A percentile compares a stretch with the other conserved stretches of the same genome.
Evolutionary conservation across 2,113 vertebrate genomes (phyloP).

Genomic region (Guaruba guarouba): DNA sequence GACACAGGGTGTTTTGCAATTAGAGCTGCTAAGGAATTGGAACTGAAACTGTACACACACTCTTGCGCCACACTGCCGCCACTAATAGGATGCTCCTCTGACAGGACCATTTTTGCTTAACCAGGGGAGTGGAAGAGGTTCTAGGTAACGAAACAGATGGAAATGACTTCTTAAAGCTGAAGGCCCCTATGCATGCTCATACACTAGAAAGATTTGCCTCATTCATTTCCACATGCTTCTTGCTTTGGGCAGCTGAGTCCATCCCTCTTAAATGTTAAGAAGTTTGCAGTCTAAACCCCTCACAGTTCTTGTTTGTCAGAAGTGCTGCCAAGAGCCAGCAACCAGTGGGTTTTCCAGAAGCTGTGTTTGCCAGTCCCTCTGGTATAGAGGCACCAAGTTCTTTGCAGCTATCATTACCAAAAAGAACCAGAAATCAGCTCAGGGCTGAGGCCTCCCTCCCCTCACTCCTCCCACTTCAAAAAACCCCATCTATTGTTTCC

Average conservation of each 20-base stretch:
- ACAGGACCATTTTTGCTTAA: conserved; percentile 66
- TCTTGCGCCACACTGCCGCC: conserved; percentile 48
- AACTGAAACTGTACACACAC: conserved; percentile 22
- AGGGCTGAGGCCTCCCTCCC: conserved; percentile 6
- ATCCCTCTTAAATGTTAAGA: not conserved
- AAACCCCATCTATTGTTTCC: conserved; percentile 19
- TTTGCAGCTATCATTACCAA: not conserved
- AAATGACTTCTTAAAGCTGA: conserved; percentile 55
- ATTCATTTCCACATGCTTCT: conserved; percentile 43
- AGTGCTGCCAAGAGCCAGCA: not conserved
- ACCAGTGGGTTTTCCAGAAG: not conserved
- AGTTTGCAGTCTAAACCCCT: not conserved
- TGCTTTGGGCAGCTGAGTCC: conserved; percentile 41
- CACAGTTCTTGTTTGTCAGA: not conserved
- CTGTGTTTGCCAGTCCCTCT: not conserved
- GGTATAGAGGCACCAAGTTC: not conserved
- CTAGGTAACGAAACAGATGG: conserved; percentile 51
- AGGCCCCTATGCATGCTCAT: not conserved
- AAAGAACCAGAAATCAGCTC: not conserved
- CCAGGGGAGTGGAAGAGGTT: conserved; percentile 39
- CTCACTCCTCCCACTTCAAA: conserved; percentile 1
- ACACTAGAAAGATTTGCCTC: conserved; percentile 40
- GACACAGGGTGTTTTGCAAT: conserved; percentile 44
- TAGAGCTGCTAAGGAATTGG: conserved; percentile 59
- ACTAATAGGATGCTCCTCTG: conserved; percentile 56